A percentile compares a stretch with the other conserved stretches of the same genome.
Conservation (phyloP, 2,797 vertebrate species). For the Scleropages formosus region DNA sequence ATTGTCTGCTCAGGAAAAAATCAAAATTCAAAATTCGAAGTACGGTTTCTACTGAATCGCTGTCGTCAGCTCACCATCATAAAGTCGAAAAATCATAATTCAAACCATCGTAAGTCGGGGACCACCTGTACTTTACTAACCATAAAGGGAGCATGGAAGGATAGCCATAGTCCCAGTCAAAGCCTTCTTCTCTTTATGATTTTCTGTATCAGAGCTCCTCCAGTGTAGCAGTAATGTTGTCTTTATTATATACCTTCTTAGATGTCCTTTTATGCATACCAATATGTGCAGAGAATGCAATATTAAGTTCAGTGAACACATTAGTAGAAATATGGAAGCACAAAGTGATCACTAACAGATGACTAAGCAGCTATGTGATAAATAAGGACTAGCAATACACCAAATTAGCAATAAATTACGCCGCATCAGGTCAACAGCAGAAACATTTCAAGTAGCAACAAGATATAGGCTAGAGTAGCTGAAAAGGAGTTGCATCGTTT, state of each 20-base stretch:
- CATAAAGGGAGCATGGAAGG: too few species aligned
- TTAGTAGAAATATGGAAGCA: background rate
- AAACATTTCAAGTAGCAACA: background rate
- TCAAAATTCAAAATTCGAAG: too few species aligned
- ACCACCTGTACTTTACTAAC: too few species aligned
- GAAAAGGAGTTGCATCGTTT: background rate
- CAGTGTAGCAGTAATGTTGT: background rate
- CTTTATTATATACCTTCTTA: background rate
- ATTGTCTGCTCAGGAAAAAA: too few species aligned
- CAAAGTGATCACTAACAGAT: background rate
- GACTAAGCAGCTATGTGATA: background rate
- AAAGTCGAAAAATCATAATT: too few species aligned
- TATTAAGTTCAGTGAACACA: background rate
- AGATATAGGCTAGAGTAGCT: background rate
- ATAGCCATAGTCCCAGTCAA: too few species aligned
- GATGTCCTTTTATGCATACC: background rate
- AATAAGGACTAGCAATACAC: background rate
- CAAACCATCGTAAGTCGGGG: too few species aligned
- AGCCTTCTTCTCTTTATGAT: too few species aligned
- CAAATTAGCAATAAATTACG: background rate
- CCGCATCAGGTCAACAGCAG: background rate
- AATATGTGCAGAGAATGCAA: background rate
- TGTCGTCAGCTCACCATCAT: too few species aligned
- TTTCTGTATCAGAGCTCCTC: too few species aligned
- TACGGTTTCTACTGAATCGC: too few species aligned